Base-by-base conservation (phyloP, 2,888 invertebrate species). In the Abrostola tripartita region DNA sequence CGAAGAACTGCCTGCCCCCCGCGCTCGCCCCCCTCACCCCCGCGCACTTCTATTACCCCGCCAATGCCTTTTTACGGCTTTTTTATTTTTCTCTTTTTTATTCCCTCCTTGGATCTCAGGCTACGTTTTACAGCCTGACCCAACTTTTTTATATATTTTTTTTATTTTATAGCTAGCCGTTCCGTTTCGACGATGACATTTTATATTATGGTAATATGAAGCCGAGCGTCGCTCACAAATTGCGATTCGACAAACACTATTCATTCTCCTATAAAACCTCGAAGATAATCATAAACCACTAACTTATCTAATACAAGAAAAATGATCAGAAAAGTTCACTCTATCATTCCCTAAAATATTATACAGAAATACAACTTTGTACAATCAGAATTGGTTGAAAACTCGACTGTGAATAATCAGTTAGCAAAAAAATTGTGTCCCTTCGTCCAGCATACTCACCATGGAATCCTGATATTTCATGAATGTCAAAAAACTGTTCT, bases 1-100 rank as follows among this genome's bases (percentile, higher is more conserved):
- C 78, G 82, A 81, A 81, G 81, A 81, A 81, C 77, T 56, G 50
- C 53, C 65, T 76, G 73, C 71, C 71, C 79, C 70, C 74, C 74
- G 78, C 74, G 10, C 44, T 5, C 68, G 49, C 62, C 52, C 72
- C 69, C 74, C 79, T 60, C 75, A 61, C 71, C 80, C 77, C 78
- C 68, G 49, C 72, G 12, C 79, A 61, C 81, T 83, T 86, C 86
- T 84, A 88, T 87, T 84, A 86, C 87, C 84, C 82, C 85, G 79
- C 85, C 79, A 79, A 82, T 83, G 84, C 84, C 84, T 86, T 86
- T 86, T 87, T 88, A 87, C 83, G 82, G 81, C 82, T 68, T 87
- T 88, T 89, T 89, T 89, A 87, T 89, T 86, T 87, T 85, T 83
- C 82, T 75, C 80, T 85, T 89, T 88, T 89, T 88, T 86, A 83